Conservation (phyloP, 2,888 invertebrate genomes). For the Hedychridium roseum region DNA sequence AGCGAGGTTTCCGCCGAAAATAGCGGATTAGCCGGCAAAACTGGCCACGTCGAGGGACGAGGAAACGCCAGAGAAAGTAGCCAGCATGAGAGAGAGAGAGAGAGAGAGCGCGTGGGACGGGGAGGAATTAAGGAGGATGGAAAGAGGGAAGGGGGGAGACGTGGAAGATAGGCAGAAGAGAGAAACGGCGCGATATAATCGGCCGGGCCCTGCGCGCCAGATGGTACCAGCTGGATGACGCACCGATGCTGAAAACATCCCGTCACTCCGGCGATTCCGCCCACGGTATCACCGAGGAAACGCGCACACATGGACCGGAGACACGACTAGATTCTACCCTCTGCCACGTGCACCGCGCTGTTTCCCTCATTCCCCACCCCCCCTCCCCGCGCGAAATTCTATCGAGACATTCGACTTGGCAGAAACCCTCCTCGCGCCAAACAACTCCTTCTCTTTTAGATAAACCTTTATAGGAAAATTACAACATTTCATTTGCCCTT, state of each 20-base stretch:
- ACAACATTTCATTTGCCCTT: constrained; percentile 1
- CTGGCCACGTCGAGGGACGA: too few relatives aligned
- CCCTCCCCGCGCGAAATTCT: background rate
- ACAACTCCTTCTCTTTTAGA: too few relatives aligned
- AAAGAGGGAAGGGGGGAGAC: constrained; percentile 1
- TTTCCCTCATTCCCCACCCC: background rate
- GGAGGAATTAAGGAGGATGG: background rate
- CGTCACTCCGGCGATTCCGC: constrained; percentile 30
- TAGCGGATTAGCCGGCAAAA: too few relatives aligned
- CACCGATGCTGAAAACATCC: constrained; percentile 40
- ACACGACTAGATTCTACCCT: background rate
- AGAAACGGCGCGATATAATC: constrained; percentile 31
- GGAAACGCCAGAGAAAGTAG: too few relatives aligned
- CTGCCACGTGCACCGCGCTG: too few relatives aligned
- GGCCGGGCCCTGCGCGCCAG: constrained; percentile 39
- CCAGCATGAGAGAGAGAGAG: constrained; percentile 3
- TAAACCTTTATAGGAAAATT: too few relatives aligned
- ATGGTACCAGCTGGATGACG: constrained; percentile 49
- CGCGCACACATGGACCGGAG: constrained; percentile 1
- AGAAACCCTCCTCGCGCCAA: background rate
- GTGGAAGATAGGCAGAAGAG: constrained; percentile 5
- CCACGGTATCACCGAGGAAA: constrained; percentile 30
- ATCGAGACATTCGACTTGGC: background rate
- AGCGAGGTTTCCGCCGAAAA: too few relatives aligned
- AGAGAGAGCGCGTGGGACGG: constrained; percentile 5